phyloP scores from a whole-genome alignment of 2,888 invertebrate genomes.

The Sphaeridia pumilis region DNA sequence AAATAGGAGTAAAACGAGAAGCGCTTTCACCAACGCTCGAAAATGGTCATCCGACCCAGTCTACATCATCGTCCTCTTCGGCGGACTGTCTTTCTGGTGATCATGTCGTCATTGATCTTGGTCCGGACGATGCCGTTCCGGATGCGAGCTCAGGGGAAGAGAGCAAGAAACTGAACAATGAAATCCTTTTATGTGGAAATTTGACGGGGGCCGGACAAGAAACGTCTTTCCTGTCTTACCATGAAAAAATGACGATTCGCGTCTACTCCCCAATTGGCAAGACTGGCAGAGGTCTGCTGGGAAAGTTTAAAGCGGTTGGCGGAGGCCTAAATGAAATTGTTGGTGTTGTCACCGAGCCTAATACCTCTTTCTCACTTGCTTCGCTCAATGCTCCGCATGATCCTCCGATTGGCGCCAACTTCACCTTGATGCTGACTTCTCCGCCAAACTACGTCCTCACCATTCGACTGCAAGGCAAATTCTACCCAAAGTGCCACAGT shows the following conservation, averaged over 20 bases:
- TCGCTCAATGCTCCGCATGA: conserved; percentile 31
- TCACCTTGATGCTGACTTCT: conserved; percentile 50
- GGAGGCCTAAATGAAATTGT: conserved; percentile 38
- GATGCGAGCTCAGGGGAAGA: background rate
- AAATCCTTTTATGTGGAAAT: conserved; percentile 34
- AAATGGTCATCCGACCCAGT: conserved; percentile 47
- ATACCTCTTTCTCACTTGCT: conserved; percentile 22
- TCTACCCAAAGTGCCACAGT: conserved; percentile 21
- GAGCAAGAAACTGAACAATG: conserved; percentile 18
- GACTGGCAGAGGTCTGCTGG: conserved; percentile 52
- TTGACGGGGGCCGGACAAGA: conserved; percentile 22
- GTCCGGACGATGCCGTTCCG: conserved; percentile 27
- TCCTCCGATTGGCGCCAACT: conserved; percentile 38
- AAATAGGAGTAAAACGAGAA: conserved; percentile 32
- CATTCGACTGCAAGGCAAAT: conserved; percentile 36
- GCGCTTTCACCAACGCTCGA: background rate
- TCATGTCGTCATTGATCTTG: conserved; percentile 49
- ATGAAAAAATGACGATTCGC: conserved; percentile 51
- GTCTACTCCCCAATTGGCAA: conserved; percentile 54
- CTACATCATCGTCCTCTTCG: conserved; percentile 37
- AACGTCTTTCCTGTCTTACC: conserved; percentile 48
- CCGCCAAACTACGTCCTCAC: conserved; percentile 51
- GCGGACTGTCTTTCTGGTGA: conserved; percentile 23
- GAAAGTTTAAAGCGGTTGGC: conserved; percentile 54
- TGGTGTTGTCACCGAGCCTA: conserved; percentile 21